Base-by-base conservation (phyloP, 53 echinoderm and acorn worm genomes). In the Holothuria scabra region DNA sequence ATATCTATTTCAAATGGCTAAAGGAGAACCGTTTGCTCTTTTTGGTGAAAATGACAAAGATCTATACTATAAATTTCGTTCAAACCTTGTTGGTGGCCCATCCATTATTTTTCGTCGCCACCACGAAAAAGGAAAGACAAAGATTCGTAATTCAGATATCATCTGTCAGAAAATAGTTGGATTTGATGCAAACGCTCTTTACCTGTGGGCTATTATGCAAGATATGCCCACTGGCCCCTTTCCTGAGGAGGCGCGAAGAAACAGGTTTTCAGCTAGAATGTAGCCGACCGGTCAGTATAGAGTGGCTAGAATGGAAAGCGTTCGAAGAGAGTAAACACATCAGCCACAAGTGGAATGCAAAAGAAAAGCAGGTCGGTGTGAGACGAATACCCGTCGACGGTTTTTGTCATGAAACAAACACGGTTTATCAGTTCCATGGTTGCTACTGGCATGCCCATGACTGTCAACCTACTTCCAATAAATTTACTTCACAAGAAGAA, bases 181-280 rank as follows among this genome's bases (percentile, higher is more conserved):
- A 8, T 91, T 76, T 41, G 92, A 91, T 46, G 88, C 88, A 9
- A 91, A 91, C 21, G 92, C 92, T 6, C 41, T 91, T 0, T 91
- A 91, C 46, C 81, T 91, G 1, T 91, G 92, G 92, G 83, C 92
- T 1, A 62, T 88, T 24, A 91, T 91, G 91, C 88, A 91, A 65
- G 29, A 59, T 19, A 86, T 91, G 91, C 88, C 92, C 9, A 85
- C 84, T 0, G 85, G 88, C 0, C 56, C 65, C 0, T 91, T 82
- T 60, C 12, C n/a, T 86, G 12, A 34, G 86, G 32, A 63, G 92
- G 18, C 76, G 52, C 6, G 65, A 62, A 1, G 79, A 81, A 1
- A 66, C 74, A 5, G 26, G 70, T 31, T 91, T 91, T 26, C 81
- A 74, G 24, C 81, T 79, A 2, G 60, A 88, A 12, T 76, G 56